Evolutionary conservation across 92 coral and sea anemone species (phyloP), one percentile per base, ranked within the genome.

Genomic region (Porites evermanni): DNA sequence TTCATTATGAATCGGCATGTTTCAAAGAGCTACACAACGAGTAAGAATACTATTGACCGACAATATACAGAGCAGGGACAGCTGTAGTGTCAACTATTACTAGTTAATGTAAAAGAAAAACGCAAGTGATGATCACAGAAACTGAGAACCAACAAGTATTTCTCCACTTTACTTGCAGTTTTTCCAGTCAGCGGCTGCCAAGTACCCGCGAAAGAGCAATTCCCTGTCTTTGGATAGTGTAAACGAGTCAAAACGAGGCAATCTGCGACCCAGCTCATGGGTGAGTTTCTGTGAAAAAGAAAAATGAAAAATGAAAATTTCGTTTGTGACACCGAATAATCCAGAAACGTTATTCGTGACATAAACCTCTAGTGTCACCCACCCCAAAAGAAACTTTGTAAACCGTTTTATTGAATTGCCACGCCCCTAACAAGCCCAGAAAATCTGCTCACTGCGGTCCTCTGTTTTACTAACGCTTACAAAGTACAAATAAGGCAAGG

Each of bases 211-310:
- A 4, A 88, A 91, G 77, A 88, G 47, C 61, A 71, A 47, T 18
- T 69, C 65, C 38, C 72, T 56, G 24, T 77, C 76, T 20, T 78
- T 90, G 86, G 95, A 94, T 19, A 88, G 78, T 81, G 84, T 86
- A 38, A 67, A 87, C 18, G 88, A 88, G 51, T 72, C 95, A 10
- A 87, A 80, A 14, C 82, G 83, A 61, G 89, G 87, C 26, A 92
- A 73, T 13, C 84, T 93, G 17, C 91, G 99, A 53, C 99, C 99
- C 9, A 97, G 86, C 79, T 97, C 99, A 47, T 97, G 98, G 98
- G 99, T 97, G 77, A 69, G 95, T 64, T 12, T 47, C 52, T 3
- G 47, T 53, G n/a, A 18, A 50, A 19, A 67, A 67, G 13, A 16
- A 8, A 24, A 54, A 23, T 26, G 38, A 32, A 32, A 32, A 32